Base-by-base conservation (phyloP, 2,113 vertebrate genomes). In the Smithornis capensis region DNA sequence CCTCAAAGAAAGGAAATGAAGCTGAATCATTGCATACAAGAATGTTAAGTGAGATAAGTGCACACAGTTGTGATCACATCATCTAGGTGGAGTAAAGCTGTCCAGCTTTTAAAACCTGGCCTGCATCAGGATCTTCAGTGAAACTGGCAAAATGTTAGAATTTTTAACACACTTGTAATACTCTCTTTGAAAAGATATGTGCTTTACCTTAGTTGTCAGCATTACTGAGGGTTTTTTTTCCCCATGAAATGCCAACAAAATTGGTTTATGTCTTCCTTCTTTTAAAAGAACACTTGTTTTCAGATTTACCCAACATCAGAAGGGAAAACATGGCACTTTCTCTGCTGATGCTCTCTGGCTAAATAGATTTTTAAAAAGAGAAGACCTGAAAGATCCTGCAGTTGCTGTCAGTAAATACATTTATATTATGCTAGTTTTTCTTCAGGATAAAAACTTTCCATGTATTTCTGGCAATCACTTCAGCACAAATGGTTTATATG, bases 401-500 rank as follows among this genome's bases (percentile, higher is more conserved):
- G 59, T 94, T 81, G 60, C 24, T 95, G 83, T 87, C 77, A 70
- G 76, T 77, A 84, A 95, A 85, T 57, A 71, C 92, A 96, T 97
- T 94, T 53, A 90, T 50, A 91, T 81, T 79, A 76, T 35, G 11
- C n/a, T 92, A 80, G 53, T 77, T 27, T 95, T 95, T 86, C 59
- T 96, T 91, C 49, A 89, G 93, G 73, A 65, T 82, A 76, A 94
- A 96, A 94, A 82, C 73, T 96, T 96, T 84, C 90, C 85, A 94
- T 90, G 80, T 75, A 27, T 86, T 94, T 91, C 95, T 95, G 95
- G 95, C 90, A 91, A 52, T 70, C 56, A 67, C 62, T 97, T 83
- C 62, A 93, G 95, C 27, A 37, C 53, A 86, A 91, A 96, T 97
- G 96, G 94, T 96, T 97, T 95, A 74, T 91, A 92, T 83, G 89